A percentile compares a stretch with the other conserved stretches of the same genome.
Conservation (phyloP, 2,113 vertebrate species). For the Serinus canaria region DNA sequence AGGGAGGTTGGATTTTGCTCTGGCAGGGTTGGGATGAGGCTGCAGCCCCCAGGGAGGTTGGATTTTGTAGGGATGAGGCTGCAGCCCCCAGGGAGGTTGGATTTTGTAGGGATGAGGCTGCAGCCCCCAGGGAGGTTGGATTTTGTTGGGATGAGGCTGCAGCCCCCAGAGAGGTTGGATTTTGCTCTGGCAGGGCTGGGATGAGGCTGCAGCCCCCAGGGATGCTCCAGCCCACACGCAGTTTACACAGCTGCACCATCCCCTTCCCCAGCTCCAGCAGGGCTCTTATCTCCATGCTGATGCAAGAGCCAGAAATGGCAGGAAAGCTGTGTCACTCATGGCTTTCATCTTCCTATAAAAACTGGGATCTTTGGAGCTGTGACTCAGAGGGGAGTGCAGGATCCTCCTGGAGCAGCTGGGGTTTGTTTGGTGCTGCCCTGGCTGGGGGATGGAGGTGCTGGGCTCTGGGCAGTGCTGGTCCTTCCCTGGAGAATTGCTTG, state of each 20-base stretch:
- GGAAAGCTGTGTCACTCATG: conserved; percentile 1
- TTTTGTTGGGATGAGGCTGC: background rate
- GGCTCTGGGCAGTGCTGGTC: accelerated
- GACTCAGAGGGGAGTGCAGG: background rate
- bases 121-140: conserved; percentile 9
- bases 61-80: conserved; percentile 26
- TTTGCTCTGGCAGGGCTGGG: background rate
- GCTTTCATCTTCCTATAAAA: conserved; percentile 32
- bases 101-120: background rate
- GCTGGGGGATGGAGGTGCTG: background rate
- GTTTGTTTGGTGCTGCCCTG: background rate
- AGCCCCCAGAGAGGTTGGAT: too few relatives aligned
- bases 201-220: background rate
- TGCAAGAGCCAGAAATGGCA: conserved; percentile 5
- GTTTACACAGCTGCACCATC: conserved; percentile 71
- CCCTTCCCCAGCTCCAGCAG: background rate
- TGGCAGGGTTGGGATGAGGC: background rate
- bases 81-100: background rate
- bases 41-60: conserved; percentile 28
- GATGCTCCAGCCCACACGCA: conserved; percentile 60
- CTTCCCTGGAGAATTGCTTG: background rate
- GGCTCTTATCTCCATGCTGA: background rate
- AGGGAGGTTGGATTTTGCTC: background rate
- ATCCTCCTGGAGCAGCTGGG: background rate
- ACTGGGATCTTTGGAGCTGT: background rate